phyloP scores from a whole-genome alignment of 2,888 invertebrate genomes.

The Thymelicus sylvestris region DNA sequence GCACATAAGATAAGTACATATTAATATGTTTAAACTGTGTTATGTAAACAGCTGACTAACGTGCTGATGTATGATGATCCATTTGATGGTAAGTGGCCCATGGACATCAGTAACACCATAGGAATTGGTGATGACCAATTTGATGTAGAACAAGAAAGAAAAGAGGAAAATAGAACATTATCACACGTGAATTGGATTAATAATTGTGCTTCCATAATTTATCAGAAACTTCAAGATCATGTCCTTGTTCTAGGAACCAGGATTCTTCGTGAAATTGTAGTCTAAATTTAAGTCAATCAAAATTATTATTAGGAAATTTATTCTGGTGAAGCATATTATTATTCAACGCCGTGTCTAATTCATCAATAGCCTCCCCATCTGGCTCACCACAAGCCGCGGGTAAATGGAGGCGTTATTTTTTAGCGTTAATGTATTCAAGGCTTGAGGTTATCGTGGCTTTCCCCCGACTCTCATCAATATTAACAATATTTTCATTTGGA shows the following conservation, averaged over 20 bases:
- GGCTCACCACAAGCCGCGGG: slow-evolving; percentile 7
- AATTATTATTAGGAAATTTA: not conserved
- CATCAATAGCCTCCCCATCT: slow-evolving; percentile 24
- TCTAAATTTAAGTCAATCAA: not conserved
- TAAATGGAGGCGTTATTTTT: slow-evolving; percentile 25
- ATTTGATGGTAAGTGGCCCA: too few species aligned
- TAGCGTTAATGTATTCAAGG: slow-evolving; percentile 29
- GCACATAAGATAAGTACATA: too few species aligned
- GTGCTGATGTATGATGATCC: too few species aligned
- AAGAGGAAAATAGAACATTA: too few species aligned
- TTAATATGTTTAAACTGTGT: not conserved
- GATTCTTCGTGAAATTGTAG: not conserved
- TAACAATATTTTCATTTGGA: slow-evolving; percentile 26
- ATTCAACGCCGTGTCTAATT: slow-evolving; percentile 18
- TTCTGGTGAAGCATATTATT: slow-evolving; percentile 10
- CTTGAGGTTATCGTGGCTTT: slow-evolving; percentile 17
- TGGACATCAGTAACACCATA: too few species aligned
- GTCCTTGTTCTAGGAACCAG: too few species aligned
- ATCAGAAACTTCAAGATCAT: too few species aligned
- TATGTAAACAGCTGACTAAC: too few species aligned
- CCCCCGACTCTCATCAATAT: slow-evolving; percentile 25
- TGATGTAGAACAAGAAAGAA: too few species aligned
- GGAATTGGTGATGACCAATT: too few species aligned
- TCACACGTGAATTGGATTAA: too few species aligned
- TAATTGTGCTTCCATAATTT: too few species aligned